Conservation (phyloP, 1,140 invertebrate species). For the Heliconius congener region DNA sequence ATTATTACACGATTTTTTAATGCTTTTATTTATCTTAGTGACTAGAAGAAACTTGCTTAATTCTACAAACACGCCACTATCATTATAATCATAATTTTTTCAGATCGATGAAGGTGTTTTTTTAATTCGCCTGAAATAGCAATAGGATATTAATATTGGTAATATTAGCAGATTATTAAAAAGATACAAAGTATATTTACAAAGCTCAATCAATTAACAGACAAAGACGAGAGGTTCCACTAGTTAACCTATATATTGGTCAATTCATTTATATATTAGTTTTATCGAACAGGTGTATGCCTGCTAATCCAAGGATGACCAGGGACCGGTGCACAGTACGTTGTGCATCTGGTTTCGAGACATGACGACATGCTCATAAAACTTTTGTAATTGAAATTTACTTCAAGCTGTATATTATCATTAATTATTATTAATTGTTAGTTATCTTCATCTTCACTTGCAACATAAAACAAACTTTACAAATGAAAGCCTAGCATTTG, state of each 20-base stretch:
- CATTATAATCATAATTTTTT: background rate
- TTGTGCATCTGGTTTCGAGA: constrained; percentile 5
- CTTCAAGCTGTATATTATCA: background rate
- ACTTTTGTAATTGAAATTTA: constrained; percentile 6
- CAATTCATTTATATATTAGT: constrained; percentile 27
- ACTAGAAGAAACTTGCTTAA: no score
- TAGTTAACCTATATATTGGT: background rate
- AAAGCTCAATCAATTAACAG: background rate
- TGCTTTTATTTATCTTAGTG: no score
- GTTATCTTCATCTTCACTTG: background rate
- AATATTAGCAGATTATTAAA: background rate
- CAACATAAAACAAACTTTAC: constrained; percentile 1
- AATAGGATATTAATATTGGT: background rate
- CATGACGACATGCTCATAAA: constrained; percentile 6
- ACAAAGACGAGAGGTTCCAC: background rate
- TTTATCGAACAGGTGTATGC: constrained; percentile 71
- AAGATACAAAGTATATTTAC: no score
- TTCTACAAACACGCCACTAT: no score
- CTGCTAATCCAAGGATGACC: constrained; percentile 68
- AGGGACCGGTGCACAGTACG: constrained; percentile 57
- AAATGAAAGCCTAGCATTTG: constrained; percentile 1
- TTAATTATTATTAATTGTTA: constrained; percentile 4
- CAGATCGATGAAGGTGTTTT: no score
- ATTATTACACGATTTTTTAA: no score
- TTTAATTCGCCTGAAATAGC: background rate